These are phyloP conservation scores for Nomada fucata DNA, from an alignment of 2,888 invertebrate genomes.

Conservation along the genomic window DNA sequence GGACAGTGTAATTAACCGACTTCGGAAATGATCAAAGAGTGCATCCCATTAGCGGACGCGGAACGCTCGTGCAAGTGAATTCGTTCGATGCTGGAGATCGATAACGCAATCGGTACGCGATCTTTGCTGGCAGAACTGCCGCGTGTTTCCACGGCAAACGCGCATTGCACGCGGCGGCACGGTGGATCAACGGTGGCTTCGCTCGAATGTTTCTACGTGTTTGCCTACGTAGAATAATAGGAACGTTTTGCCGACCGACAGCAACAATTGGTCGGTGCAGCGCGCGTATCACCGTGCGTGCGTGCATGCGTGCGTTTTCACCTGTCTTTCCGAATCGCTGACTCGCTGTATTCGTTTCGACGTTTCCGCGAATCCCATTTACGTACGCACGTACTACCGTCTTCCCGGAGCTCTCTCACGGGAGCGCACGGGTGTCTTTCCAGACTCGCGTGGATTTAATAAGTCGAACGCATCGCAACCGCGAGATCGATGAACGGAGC, in stretches of 20 bases:
- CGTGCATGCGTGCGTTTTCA: constrained; percentile 49
- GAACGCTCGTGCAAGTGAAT: not conserved
- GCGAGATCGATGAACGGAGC: too few species aligned
- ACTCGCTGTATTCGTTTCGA: not conserved
- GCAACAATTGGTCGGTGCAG: constrained; percentile 65
- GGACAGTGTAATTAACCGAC: constrained; percentile 1
- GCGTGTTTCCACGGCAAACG: not conserved
- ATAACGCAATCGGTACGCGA: constrained; percentile 14
- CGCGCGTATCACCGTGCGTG: constrained; percentile 64
- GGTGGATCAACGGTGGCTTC: too few species aligned
- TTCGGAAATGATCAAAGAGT: constrained; percentile 20
- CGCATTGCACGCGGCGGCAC: too few species aligned
- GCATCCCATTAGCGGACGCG: constrained; percentile 7
- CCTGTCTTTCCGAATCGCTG: constrained; percentile 18
- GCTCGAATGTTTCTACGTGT: constrained; percentile 30
- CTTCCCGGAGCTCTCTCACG: not conserved
- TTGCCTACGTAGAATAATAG: constrained; percentile 55
- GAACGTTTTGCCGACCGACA: constrained; percentile 60
- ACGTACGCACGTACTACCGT: not conserved
- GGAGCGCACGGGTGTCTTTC: not conserved
- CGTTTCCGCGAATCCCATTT: constrained; percentile 26
- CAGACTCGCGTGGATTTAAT: too few species aligned
- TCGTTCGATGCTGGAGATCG: constrained; percentile 7
- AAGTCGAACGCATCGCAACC: too few species aligned
- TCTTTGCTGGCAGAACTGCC: not conserved